These are phyloP conservation scores for Lycophotia porphyrea DNA, from an alignment of 2,888 invertebrate species.

Conservation along the genomic window DNA sequence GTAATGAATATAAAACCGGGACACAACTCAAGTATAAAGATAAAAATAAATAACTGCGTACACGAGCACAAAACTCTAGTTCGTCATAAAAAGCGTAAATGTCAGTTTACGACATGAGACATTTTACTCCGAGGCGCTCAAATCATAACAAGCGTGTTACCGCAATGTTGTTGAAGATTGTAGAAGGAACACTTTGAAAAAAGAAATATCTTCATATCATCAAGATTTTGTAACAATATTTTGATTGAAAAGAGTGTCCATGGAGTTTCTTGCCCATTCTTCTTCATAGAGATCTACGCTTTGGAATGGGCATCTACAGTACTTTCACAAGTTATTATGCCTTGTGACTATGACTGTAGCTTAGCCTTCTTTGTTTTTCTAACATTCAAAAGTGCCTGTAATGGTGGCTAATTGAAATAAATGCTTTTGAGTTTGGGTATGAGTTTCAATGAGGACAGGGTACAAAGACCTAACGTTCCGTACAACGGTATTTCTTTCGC, in stretches of 20 bases:
- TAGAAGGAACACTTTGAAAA: slow-evolving; percentile 28
- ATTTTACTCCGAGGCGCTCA: slow-evolving; percentile 34
- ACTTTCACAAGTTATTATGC: too few species aligned
- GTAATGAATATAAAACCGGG: slow-evolving; percentile 26
- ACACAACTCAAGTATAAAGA: slow-evolving; percentile 20
- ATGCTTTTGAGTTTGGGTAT: too few species aligned
- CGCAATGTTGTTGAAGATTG: neutral
- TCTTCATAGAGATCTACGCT: too few species aligned
- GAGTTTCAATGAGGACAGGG: too few species aligned
- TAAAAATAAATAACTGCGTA: slow-evolving; percentile 34
- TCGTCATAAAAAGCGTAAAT: slow-evolving; percentile 52
- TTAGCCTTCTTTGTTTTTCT: too few species aligned
- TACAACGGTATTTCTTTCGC: neutral
- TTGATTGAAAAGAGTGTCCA: too few species aligned
- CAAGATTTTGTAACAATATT: too few species aligned
- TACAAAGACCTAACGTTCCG: neutral
- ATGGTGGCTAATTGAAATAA: too few species aligned
- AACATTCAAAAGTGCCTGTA: too few species aligned
- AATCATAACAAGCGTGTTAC: slow-evolving; percentile 60
- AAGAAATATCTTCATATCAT: neutral
- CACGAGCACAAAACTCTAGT: slow-evolving; percentile 42
- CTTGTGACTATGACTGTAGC: too few species aligned
- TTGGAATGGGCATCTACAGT: too few species aligned
- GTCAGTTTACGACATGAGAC: slow-evolving; percentile 57
- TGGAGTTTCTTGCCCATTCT: too few species aligned